Evolutionary conservation across 2,113 vertebrate genomes (phyloP).

Genomic region (Rhinoptilus africanus): DNA sequence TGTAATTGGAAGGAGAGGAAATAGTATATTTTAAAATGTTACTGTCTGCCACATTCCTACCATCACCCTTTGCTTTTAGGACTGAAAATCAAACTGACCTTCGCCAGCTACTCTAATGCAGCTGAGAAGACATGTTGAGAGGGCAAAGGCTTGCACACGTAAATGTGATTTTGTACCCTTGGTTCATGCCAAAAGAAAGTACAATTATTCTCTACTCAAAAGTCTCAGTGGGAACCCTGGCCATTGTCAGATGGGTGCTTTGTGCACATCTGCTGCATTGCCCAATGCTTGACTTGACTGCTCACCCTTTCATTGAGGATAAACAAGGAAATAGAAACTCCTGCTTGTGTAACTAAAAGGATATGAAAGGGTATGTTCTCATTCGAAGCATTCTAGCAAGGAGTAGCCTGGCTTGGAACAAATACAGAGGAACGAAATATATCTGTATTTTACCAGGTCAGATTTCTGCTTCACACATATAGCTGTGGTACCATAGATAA

Average conservation of each 20-base stretch:
- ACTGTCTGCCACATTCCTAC: neutral
- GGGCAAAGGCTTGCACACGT: constrained; percentile 63
- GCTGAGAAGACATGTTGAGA: constrained; percentile 46
- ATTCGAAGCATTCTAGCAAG: neutral
- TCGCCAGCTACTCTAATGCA: neutral
- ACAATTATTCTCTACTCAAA: constrained; percentile 61
- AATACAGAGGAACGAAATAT: neutral
- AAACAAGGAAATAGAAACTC: constrained; percentile 62
- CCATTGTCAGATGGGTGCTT: constrained; percentile 69
- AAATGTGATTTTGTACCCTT: constrained; percentile 69
- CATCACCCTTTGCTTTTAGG: neutral
- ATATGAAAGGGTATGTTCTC: constrained; percentile 9
- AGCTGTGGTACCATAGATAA: neutral
- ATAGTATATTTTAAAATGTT: neutral
- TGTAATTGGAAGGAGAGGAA: neutral
- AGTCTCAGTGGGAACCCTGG: constrained; percentile 65
- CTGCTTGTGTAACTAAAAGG: constrained; percentile 65
- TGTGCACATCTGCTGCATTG: constrained; percentile 70
- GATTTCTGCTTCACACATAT: neutral
- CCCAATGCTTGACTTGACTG: constrained; percentile 68
- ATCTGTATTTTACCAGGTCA: neutral
- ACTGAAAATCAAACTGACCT: constrained; percentile 22
- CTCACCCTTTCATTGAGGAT: constrained; percentile 64
- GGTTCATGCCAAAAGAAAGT: constrained; percentile 59
- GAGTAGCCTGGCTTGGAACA: neutral